A percentile compares a stretch with the other conserved stretches of the same genome.
phyloP scores from a whole-genome alignment of 2,113 vertebrate species.

The Mobula birostris region DNA sequence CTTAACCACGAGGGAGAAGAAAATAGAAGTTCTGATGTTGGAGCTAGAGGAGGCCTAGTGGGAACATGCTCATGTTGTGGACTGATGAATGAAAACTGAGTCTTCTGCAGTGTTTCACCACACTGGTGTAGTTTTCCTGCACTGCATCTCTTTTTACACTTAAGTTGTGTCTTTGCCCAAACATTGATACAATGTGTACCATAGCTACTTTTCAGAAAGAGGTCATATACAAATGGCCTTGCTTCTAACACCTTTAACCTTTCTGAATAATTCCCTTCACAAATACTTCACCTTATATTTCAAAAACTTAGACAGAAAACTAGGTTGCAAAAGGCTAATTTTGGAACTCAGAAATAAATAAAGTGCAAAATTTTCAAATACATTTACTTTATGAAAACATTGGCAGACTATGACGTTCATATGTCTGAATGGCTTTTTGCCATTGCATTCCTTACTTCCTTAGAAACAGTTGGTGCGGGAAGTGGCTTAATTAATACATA shows the following conservation, averaged over 20 bases:
- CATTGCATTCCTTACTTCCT: constrained; percentile 61
- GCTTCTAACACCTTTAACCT: background rate
- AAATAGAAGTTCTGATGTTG: too few relatives aligned
- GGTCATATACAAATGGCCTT: background rate
- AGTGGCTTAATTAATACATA: constrained; percentile 73
- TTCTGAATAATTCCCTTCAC: background rate
- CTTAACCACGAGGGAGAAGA: too few relatives aligned
- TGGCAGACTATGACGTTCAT: constrained; percentile 53
- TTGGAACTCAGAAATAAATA: background rate
- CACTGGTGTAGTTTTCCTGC: background rate
- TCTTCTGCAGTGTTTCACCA: background rate
- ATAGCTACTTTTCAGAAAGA: background rate
- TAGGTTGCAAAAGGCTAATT: constrained; percentile 7
- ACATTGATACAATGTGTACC: background rate
- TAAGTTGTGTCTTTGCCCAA: background rate
- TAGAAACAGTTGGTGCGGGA: constrained; percentile 73
- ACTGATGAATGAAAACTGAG: background rate
- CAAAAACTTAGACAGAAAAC: background rate
- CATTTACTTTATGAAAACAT: constrained; percentile 33
- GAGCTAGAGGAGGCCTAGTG: too few relatives aligned
- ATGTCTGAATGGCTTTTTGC: constrained; percentile 61
- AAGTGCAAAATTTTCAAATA: constrained; percentile 32
- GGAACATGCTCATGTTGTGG: too few relatives aligned
- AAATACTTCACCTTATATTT: background rate
- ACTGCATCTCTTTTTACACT: background rate